Evolutionary conservation across 1,140 invertebrate genomes (phyloP).

Genomic region (Brachionus asplanchnoidis): DNA sequence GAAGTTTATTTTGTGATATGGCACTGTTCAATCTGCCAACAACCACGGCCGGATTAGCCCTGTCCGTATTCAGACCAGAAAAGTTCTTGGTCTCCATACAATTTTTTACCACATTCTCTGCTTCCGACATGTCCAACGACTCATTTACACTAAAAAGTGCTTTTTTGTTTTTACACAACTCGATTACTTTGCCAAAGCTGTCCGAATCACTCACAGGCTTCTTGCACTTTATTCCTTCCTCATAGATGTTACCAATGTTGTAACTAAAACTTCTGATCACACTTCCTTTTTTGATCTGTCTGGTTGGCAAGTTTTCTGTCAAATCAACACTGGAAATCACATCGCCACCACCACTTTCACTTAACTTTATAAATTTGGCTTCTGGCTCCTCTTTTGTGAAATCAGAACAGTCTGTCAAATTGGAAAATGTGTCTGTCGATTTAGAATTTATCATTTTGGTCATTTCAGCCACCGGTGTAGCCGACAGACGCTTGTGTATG

Average conservation of each 20-base stretch:
- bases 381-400: background rate
- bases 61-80: background rate
- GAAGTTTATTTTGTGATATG: background rate
- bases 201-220: background rate
- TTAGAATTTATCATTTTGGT: background rate
- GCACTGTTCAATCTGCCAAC: background rate
- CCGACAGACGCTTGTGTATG: background rate
- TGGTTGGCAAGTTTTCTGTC: background rate
- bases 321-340: background rate
- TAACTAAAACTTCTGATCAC: slow-evolving; percentile 19
- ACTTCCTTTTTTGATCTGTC: background rate
- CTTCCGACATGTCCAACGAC: background rate
- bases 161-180: background rate
- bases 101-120: background rate
- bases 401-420: background rate
- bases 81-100: background rate
- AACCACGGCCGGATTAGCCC: background rate
- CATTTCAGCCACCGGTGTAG: background rate
- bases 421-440: slow-evolving; percentile 22
- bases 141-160: background rate
- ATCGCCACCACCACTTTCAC: background rate
- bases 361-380: slow-evolving; percentile 1
- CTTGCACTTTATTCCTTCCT: background rate
- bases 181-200: slow-evolving; percentile 1
- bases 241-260: background rate